Percentiles rank a stretch among this genome's conserved stretches.
These are phyloP conservation scores for Tinamus major DNA, from an alignment of 2,797 vertebrate species.

Conservation along the genomic window DNA sequence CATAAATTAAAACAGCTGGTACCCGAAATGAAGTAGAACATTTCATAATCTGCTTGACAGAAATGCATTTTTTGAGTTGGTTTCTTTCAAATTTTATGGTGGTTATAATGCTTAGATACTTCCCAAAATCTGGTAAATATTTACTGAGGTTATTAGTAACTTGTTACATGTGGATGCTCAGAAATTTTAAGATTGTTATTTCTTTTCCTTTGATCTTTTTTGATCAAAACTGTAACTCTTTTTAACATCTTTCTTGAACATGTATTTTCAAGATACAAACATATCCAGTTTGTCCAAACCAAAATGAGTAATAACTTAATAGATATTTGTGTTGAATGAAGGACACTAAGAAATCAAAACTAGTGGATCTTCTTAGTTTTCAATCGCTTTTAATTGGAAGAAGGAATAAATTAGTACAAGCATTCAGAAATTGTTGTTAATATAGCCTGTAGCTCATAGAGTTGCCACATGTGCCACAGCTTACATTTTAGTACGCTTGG, in stretches of 20 bases:
- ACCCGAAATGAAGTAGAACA: neutral
- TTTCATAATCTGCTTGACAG: neutral
- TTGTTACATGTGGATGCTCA: slow-evolving; percentile 74
- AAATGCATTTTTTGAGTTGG: neutral
- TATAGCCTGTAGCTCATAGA: neutral
- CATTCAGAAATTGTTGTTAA: neutral
- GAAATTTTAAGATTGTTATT: slow-evolving; percentile 78
- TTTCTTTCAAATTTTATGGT: slow-evolving; percentile 21
- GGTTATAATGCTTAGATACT: slow-evolving; percentile 17
- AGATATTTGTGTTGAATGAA: slow-evolving; percentile 22
- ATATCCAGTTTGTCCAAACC: neutral
- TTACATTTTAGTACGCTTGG: neutral
- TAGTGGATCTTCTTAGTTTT: neutral
- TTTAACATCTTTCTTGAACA: slow-evolving; percentile 28
- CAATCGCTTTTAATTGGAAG: neutral
- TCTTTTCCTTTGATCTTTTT: slow-evolving; percentile 74
- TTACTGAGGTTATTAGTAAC: slow-evolving; percentile 45
- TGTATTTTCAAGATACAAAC: neutral
- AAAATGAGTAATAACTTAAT: neutral
- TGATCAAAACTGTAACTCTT: slow-evolving; percentile 28
- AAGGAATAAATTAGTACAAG: neutral
- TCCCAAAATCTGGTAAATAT: slow-evolving; percentile 6
- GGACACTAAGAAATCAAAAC: slow-evolving; percentile 50
- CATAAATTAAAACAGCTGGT: neutral
- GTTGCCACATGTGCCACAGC: neutral